phyloP scores from a whole-genome alignment of 2,888 invertebrate genomes.

The Hyposoter dolosus region DNA sequence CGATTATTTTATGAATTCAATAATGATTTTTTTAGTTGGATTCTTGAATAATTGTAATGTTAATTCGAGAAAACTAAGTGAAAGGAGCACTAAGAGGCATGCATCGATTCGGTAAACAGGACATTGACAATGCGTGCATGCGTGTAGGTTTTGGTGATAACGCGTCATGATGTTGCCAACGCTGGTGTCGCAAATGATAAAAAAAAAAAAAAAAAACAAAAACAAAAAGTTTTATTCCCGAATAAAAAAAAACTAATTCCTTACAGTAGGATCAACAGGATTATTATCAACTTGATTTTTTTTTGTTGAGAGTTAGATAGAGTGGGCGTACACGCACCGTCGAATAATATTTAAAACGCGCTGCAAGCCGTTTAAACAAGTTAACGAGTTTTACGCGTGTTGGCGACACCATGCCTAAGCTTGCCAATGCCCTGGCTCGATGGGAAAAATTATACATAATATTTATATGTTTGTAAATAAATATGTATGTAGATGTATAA shows the following conservation, averaged over 20 bases:
- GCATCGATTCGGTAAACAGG: slow-evolving; percentile 82
- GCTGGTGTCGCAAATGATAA: slow-evolving; percentile 72
- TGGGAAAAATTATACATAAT: slow-evolving; percentile 73
- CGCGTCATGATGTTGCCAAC: slow-evolving; percentile 84
- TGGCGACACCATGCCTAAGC: slow-evolving; percentile 85
- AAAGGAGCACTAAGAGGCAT: slow-evolving; percentile 83
- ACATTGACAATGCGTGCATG: slow-evolving; percentile 85
- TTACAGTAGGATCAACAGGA: slow-evolving; percentile 27
- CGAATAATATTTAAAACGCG: slow-evolving; percentile 48
- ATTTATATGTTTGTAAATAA: slow-evolving; percentile 70
- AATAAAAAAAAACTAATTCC: slow-evolving; percentile 38
- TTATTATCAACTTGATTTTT: slow-evolving; percentile 6
- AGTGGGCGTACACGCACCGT: slow-evolving; percentile 22
- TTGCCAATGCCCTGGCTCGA: slow-evolving; percentile 97
- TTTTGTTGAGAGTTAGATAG: slow-evolving; percentile 27
- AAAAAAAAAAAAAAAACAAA: slow-evolving; percentile 19
- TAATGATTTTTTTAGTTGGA: slow-evolving; percentile 4
- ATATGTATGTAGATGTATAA: slow-evolving; percentile 61
- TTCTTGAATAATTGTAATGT: neutral
- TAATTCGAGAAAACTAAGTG: slow-evolving; percentile 60
- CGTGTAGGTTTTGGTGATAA: slow-evolving; percentile 83
- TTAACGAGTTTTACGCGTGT: slow-evolving; percentile 79
- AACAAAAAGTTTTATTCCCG: slow-evolving; percentile 31
- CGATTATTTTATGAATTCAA: neutral
- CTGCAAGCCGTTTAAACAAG: slow-evolving; percentile 70